Conservation (phyloP, 1,140 invertebrate genomes). For the Pseudomyrmex cubaensis region DNA sequence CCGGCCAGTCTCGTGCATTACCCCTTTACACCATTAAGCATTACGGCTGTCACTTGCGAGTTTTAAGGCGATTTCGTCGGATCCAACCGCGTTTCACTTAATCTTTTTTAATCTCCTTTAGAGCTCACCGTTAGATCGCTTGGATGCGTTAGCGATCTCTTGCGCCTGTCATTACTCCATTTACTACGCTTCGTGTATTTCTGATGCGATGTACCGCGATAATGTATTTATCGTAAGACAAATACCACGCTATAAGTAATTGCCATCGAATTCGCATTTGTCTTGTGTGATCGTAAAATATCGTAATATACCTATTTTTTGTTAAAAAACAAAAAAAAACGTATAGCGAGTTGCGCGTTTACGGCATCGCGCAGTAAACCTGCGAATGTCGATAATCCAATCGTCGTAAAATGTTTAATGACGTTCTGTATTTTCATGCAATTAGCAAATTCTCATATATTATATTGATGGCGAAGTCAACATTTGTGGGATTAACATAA, state of each 20-base stretch:
- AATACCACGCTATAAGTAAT: background rate
- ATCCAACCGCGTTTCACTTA: conserved; percentile 14
- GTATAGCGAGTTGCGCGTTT: background rate
- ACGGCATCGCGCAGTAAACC: background rate
- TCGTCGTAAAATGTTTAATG: conserved; percentile 3
- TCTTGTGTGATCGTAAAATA: no score
- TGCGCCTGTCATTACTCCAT: conserved; percentile 14
- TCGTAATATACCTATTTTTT: background rate
- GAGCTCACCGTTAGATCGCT: conserved; percentile 29
- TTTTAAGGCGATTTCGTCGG: conserved; percentile 58
- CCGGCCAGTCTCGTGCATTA: conserved; percentile 17
- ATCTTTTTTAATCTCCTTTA: conserved; percentile 32
- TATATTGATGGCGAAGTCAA: conserved; percentile 15
- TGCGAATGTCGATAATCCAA: background rate
- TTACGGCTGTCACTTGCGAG: conserved; percentile 52
- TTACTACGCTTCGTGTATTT: background rate
- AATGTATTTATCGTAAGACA: background rate
- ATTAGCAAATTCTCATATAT: conserved; percentile 22
- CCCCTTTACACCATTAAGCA: conserved; percentile 51
- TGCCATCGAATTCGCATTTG: background rate
- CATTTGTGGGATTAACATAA: conserved; percentile 32
- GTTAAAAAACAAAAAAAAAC: no score
- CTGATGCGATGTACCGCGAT: background rate
- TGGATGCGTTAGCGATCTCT: conserved; percentile 33
- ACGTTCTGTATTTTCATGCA: background rate